Evolutionary conservation across 2,888 invertebrate genomes (phyloP).

Genomic region (Rhagonycha lutea): DNA sequence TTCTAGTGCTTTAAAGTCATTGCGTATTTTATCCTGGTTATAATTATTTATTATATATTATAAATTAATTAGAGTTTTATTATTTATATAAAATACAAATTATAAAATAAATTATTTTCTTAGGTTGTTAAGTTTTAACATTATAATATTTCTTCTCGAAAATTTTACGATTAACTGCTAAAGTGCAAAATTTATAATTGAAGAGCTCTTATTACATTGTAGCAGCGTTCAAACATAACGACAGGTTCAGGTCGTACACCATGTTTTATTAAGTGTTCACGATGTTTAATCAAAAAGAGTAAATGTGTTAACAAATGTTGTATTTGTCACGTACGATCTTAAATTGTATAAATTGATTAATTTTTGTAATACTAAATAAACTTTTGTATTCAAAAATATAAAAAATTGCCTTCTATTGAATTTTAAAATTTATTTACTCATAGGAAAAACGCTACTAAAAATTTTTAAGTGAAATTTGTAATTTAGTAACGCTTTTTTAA

Average conservation of each 20-base stretch:
- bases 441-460: background rate
- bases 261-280: background rate
- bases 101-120: too few relatives aligned
- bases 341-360: background rate
- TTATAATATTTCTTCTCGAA: background rate
- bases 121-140: too few relatives aligned
- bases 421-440: background rate
- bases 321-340: background rate
- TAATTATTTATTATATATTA: too few relatives aligned
- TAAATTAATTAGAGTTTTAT: too few relatives aligned
- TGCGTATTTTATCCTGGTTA: too few relatives aligned
- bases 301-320: background rate
- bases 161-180: background rate
- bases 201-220: background rate
- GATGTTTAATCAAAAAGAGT: background rate
- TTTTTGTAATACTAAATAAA: background rate
- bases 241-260: background rate
- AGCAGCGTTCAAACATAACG: background rate
- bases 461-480: too few relatives aligned
- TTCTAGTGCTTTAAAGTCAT: too few relatives aligned
- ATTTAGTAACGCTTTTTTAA: too few relatives aligned
- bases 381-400: background rate
- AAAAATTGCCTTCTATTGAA: background rate
- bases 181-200: background rate
- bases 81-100: too few relatives aligned